Evolutionary conservation across 1,140 invertebrate genomes (phyloP), one percentile per base, ranked within the genome.

Genomic region (Plutomurus gul): DNA sequence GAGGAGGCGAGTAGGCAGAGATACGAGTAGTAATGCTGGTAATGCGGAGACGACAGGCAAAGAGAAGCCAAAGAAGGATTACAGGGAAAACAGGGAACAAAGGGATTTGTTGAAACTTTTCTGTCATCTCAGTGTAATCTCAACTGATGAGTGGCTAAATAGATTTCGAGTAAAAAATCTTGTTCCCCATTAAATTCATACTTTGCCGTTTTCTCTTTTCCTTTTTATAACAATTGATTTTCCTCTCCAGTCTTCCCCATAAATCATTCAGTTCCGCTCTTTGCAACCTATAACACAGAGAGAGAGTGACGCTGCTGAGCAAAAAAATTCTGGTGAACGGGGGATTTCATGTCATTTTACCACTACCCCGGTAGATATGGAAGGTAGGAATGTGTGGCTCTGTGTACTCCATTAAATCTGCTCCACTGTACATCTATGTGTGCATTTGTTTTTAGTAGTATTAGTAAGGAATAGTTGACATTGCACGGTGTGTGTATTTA

Each of bases 71-170:
- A 65, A 49, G 27, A 43, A 74, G 72, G 72, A 74, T 74, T 77
- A 77, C 37, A 75, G 39, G 43, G 40, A 77, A 77, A 77, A 77
- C 51, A 60, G 56, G 56, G 75, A 77, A 77, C 36, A 70, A 56
- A 77, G 70, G 56, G 36, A 56, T 77, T 77, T 77, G 75, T 77
- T 77, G 75, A 49, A 77, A 77, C 75, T 77, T 77, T 77, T 77
- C 75, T 77, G 60, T 77, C 75, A 77, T 77, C 75, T 70, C 33
- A 65, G 39, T 77, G 75, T 77, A 77, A 77, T 77, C 75, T 70
- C 33, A 77, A 77, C 75, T 77, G 75, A 77, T 77, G 75, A 77
- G 75, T 77, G 56, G 75, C 75, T 56, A 77, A 77, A 77, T 77
- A 77, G 75, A 77, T 30, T 49, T 60, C 47, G 25, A 77, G 75